Evolutionary conservation across 2,113 vertebrate genomes (phyloP), one percentile per base, ranked within the genome.

Genomic region (Miniopterus natalensis): DNA sequence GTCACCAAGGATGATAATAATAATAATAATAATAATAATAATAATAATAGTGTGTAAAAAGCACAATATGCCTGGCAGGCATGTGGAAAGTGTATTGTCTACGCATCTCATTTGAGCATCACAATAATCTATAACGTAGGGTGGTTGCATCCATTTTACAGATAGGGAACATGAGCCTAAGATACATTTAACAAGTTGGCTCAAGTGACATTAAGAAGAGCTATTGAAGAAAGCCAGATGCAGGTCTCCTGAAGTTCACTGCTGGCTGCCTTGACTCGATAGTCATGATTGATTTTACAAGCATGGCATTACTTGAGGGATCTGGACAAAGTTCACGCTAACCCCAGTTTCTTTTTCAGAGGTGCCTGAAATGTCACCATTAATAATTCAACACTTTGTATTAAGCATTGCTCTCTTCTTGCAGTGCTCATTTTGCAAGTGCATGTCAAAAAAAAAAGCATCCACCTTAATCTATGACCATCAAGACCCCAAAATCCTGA

Each of bases 331-430:
- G 90, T 80, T 89, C 92, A 36, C 70, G 20, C 79, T 74, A 79
- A 75, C 40, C 51, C 81, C 74, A 36, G 31, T 79, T 57, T 95
- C 29, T 40, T 12, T 90, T 95, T 78, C 40, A 78, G 61, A 93
- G 51, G 63, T 27, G 73, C 36, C 49, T 84, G 74, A 96, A 86
- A 91, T 87, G 75, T 74, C 85, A 75, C 29, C 53, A 75, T 94
- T 86, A 92, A 90, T 92, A 79, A 96, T 87, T 96, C 92, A 90
- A 51, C 47, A 87, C 49, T 89, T 84, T 77, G 21, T 53, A 75
- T 90, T 57, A 88, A 93, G 71, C 90, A 55, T 31, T 40, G 36
- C 2, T 75, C 23, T 88, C 49, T 74, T 73, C 21, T 40, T 18
- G 14, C 47, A 57, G 23, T 55, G n/a, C 27, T 92, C 36, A n/a